Evolutionary conservation across 2,797 vertebrate species (phyloP), one percentile per base, ranked within the genome.

Genomic region (Sternarchorhynchus goeldii): DNA sequence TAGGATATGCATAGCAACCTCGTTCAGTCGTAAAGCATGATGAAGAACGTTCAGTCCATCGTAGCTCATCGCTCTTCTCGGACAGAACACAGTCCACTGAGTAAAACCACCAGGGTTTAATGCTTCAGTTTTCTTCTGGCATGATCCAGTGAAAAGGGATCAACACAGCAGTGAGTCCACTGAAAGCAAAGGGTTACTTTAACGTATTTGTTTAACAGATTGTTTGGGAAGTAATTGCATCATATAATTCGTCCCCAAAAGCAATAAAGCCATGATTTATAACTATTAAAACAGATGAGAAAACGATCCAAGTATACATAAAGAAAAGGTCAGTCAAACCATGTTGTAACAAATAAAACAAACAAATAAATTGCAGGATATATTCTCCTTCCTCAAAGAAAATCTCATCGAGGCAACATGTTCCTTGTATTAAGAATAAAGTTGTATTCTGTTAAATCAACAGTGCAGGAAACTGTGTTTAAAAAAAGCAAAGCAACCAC

Each of bases 1-100:
- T 69, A 69, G 67, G 67, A 69, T 69, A 69, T 18, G 45, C 67
- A 55, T 31, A 55, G 6, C 16, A n/a, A 55, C 7, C 29, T 41
- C 32, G n/a, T 67, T 67, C 39, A 67, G 14, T 53, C 21, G 53
- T 32, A 50, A 3, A 12, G 45, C 8, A 50, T 12, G 2, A 12
- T n/a, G 50, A 41, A 50, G 36, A 20, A 39, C 17, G 2, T 34
- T 18, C 31, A 10, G n/a, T 21, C 39, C 16, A 39, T n/a, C 21
- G 41, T n/a, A 20, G 34, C 63, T 39, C 34, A 41, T 65, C 10
- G 14, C 17, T 16, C 1, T 34, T 36, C 34, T 10, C 10, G 3
- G 34, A 32, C n/a, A 65, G 17, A 18, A 14, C 31, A 32, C 25
- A 36, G 20, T 31, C 8, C 18, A 25, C 58, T 4, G 10, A 25